Evolutionary conservation across 2,797 vertebrate genomes (phyloP), one percentile per base, ranked within the genome.

Genomic region (Manis javanica): DNA sequence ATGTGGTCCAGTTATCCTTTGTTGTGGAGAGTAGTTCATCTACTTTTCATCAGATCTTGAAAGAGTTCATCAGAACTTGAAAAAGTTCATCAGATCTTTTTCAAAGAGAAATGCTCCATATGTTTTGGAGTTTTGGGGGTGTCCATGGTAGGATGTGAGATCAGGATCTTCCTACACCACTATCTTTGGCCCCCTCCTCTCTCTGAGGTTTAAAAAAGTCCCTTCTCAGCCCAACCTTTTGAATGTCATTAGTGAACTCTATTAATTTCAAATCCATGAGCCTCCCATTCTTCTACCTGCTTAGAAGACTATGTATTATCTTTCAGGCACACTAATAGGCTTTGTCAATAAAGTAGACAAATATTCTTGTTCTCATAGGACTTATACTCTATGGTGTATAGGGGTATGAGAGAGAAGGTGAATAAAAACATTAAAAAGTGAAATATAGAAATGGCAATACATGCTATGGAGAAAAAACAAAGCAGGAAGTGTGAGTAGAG

Each of bases 271-370:
- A 85, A 39, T 1, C 34, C 49, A 49, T 53, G 81, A 46, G 69
- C 13, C 5, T 92, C 87, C 23, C 39, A 46, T 90, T 92, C 14
- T 49, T 83, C 92, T n/a, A 94, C 82, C 64, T 87, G 39, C 49
- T 90, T 74, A 74, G 64, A 68, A 53, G 88, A 29, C 3, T 26
- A 37, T 49, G 29, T 79, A 26, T 59, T 57, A 21, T 64, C 39
- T 81, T 11, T 12, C 31, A 88, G 18, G 21, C 14, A 46, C 31
- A 82, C 10, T 69, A 24, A 37, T 61, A 34, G 49, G 13, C 42
- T 78, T 72, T 85, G 21, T 57, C n/a, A 74, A 55, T 11, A 92
- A 90, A 95, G 34, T 34, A 89, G 26, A 18, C 29, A 83, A 72
- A 57, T 74, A 75, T 90, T 3, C 23, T 15, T 68, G 8, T n/a